Evolutionary conservation across 1,140 invertebrate genomes (phyloP).

Genomic region (Pygmarrhopalites habei): DNA sequence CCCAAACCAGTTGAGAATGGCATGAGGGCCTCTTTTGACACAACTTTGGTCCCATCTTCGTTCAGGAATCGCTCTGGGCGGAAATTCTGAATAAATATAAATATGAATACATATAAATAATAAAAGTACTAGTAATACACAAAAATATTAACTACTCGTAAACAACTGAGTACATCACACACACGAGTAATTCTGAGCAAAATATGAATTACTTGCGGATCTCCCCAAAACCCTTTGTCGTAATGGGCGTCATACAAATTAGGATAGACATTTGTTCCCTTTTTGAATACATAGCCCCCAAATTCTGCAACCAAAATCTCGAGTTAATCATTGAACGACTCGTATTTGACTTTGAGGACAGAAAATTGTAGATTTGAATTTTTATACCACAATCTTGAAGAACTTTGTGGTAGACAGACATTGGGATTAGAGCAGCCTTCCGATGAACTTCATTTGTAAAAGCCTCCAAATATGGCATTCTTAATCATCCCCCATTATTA

Average conservation of each 20-base stretch:
- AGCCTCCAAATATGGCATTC: conserved; percentile 70
- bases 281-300: conserved; percentile 64
- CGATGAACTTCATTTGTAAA: conserved; percentile 65
- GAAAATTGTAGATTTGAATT: neutral
- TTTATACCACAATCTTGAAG: neutral
- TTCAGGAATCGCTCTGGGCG: conserved; percentile 68
- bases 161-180: no score
- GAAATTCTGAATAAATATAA: no score
- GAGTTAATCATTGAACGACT: neutral
- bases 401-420: conserved; percentile 46
- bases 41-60: conserved; percentile 51
- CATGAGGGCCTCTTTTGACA: conserved; percentile 59
- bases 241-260: conserved; percentile 69
- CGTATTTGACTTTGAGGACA: neutral
- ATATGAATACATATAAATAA: no score
- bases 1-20: conserved; percentile 63
- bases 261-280: conserved; percentile 70
- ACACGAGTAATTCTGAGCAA: no score
- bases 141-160: no score
- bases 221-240: conserved; percentile 58
- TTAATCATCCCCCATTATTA: conserved; percentile 40
- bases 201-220: conserved; percentile 63
- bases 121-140: no score
- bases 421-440: conserved; percentile 66
- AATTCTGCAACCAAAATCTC: conserved; percentile 43